Conservation (phyloP, 2,113 vertebrate genomes). For the Burhinus bistriatus region DNA sequence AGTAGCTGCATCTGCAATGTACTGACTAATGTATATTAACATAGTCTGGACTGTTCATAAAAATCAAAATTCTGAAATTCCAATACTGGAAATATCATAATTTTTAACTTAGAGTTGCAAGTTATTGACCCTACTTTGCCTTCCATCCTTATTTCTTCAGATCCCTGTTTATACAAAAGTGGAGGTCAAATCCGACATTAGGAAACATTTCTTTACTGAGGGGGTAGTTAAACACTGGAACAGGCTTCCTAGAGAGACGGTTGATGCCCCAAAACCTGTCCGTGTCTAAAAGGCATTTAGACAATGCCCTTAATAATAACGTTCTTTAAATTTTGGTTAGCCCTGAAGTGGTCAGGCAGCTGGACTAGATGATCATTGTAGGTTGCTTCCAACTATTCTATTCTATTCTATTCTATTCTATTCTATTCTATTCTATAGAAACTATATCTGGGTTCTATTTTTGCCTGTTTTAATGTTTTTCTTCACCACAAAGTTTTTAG, state of each 20-base stretch:
- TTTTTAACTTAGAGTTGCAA: background rate
- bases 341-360: background rate
- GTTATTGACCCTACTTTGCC: background rate
- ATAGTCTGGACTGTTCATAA: background rate
- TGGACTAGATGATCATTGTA: rapidly evolving
- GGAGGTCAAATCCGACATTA: background rate
- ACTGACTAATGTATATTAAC: background rate
- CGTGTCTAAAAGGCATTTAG: background rate
- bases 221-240: background rate
- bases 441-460: background rate
- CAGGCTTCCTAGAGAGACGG: background rate
- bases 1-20: background rate
- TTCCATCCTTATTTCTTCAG: background rate
- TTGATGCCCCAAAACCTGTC: background rate
- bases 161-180: background rate
- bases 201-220: background rate
- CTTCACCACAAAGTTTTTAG: background rate
- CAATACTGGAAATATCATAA: background rate
- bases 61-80: background rate
- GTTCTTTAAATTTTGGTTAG: background rate
- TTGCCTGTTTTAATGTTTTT: background rate
- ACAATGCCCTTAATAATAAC: background rate
- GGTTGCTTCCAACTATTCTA: background rate
- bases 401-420: background rate
- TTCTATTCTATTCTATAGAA: background rate